phyloP scores from a whole-genome alignment of 2,888 invertebrate species.

The Eudasyphora cyanicolor region DNA sequence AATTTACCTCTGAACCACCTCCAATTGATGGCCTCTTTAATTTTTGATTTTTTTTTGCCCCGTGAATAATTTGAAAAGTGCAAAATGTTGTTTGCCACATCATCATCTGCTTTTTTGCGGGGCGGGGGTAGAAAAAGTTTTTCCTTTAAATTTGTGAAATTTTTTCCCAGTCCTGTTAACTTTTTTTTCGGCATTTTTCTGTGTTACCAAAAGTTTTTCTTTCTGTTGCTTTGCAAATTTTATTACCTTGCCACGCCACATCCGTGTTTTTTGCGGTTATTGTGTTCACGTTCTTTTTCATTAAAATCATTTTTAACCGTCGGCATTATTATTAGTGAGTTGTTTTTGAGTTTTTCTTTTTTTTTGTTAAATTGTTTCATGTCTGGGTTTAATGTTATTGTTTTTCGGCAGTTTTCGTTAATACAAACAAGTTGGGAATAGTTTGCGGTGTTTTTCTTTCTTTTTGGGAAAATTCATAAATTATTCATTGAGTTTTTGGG shows the following conservation, averaged over 20 bases:
- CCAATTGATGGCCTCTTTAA: background rate
- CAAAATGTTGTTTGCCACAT: conserved; percentile 73
- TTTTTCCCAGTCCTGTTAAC: background rate
- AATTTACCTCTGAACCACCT: background rate
- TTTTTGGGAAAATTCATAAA: background rate
- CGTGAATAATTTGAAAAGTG: conserved; percentile 73
- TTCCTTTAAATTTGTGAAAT: conserved; percentile 24
- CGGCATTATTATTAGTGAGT: conserved; percentile 35
- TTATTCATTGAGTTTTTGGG: background rate
- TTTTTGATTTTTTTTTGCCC: background rate
- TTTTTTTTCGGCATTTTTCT: conserved; percentile 24
- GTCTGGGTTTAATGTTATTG: conserved; percentile 25
- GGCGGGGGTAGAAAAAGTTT: conserved; percentile 42
- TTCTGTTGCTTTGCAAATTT: conserved; percentile 14
- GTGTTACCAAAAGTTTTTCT: conserved; percentile 30
- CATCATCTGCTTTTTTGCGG: too few relatives aligned
- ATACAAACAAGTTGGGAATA: conserved; percentile 32
- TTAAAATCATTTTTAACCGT: conserved; percentile 29
- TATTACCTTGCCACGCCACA: background rate
- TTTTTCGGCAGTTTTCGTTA: conserved; percentile 29
- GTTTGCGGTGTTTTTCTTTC: background rate
- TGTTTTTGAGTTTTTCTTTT: background rate
- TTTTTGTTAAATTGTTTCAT: conserved; percentile 9
- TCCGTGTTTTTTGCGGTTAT: conserved; percentile 36
- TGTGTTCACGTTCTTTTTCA: conserved; percentile 15